phyloP scores from a whole-genome alignment of 2,888 invertebrate genomes.

The Clistopyga incitator region DNA sequence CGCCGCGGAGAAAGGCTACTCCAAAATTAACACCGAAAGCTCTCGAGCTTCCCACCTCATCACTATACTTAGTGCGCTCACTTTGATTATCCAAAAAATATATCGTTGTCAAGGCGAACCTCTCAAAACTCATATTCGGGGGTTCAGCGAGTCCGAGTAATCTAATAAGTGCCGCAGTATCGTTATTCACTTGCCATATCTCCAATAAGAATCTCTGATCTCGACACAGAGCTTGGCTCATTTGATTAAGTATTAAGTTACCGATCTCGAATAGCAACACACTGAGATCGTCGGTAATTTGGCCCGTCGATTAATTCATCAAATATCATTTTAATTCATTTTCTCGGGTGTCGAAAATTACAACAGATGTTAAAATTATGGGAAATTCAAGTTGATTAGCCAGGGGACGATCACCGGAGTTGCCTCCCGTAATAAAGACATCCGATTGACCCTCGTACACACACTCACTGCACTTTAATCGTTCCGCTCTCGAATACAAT shows the following conservation, averaged over 20 bases:
- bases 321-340: background rate
- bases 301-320: background rate
- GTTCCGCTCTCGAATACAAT: constrained; percentile 28
- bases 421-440: background rate
- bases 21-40: constrained; percentile 46
- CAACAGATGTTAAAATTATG: background rate
- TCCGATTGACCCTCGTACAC: background rate
- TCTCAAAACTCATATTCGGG: no score
- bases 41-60: background rate
- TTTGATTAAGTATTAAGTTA: constrained; percentile 1
- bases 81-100: background rate
- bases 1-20: constrained; percentile 31
- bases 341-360: background rate
- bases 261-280: background rate
- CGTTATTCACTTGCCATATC: constrained; percentile 4
- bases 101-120: no score
- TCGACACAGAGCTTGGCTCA: background rate
- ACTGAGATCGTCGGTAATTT: background rate
- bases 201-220: background rate
- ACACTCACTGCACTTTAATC: constrained; percentile 28
- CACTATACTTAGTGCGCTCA: background rate
- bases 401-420: background rate
- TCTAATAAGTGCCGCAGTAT: background rate
- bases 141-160: no score
- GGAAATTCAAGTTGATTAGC: background rate